These are phyloP conservation scores for Macroteleia sp. DNA, from an alignment of 2,888 invertebrate species.

Conservation along the genomic window DNA sequence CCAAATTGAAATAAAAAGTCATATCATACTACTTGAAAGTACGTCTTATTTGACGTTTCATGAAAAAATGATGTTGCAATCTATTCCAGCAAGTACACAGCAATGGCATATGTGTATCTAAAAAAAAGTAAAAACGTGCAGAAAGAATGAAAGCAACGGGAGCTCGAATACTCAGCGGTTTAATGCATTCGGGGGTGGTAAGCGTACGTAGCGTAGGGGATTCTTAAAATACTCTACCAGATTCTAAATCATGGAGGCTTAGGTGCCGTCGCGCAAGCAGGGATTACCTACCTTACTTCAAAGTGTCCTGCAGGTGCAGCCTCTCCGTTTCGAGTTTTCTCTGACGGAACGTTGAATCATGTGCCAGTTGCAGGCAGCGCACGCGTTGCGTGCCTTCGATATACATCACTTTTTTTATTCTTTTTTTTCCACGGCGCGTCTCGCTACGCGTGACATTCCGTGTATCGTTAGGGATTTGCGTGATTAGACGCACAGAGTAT, in stretches of 20 bases:
- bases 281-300: conserved; percentile 83
- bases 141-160: conserved; percentile 30
- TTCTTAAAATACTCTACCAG: conserved; percentile 83
- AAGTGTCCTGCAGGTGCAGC: conserved; percentile 83
- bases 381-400: conserved; percentile 52
- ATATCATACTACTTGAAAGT: conserved; percentile 32
- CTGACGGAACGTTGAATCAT: conserved; percentile 78
- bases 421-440: conserved; percentile 30
- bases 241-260: conserved; percentile 84
- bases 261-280: conserved; percentile 81
- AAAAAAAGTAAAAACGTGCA: conserved; percentile 23
- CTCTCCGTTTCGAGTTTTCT: conserved; percentile 74
- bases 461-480: conserved; percentile 35
- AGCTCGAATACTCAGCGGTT: conserved; percentile 34
- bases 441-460: conserved; percentile 35
- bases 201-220: conserved; percentile 76
- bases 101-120: conserved; percentile 32
- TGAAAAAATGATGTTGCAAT: conserved; percentile 35
- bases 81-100: conserved; percentile 12
- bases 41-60: conserved; percentile 34
- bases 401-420: conserved; percentile 56
- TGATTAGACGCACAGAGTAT: conserved; percentile 26
- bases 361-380: conserved; percentile 72
- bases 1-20: too few species aligned
- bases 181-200: conserved; percentile 67